Conservation (phyloP, 1,140 invertebrate species). For the Aplysia californica region DNA sequence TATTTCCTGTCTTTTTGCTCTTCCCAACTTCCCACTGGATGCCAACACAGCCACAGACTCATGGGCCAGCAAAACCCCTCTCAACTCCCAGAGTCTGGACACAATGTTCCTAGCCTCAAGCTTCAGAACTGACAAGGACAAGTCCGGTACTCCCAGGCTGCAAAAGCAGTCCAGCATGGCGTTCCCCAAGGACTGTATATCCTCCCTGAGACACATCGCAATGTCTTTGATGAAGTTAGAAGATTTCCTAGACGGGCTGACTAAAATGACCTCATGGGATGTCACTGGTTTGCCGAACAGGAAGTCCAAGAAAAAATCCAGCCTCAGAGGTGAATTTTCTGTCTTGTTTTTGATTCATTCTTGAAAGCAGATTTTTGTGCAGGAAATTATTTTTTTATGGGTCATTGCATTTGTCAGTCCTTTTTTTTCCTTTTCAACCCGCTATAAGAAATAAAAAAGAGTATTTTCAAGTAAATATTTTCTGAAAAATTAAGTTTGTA, state of each 20-base stretch:
- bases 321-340: conserved; percentile 50
- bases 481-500: too few species aligned
- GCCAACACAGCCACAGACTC: too few species aligned
- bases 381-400: neutral
- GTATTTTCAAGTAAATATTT: too few species aligned
- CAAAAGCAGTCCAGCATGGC: conserved; percentile 24
- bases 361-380: too few species aligned
- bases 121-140: conserved; percentile 13
- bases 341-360: neutral
- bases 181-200: conserved; percentile 40
- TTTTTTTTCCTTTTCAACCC: too few species aligned
- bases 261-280: conserved; percentile 53
- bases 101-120: conserved; percentile 37
- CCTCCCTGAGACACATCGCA: conserved; percentile 52
- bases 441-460: too few species aligned
- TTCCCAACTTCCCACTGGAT: too few species aligned
- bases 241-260: conserved; percentile 52
- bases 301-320: conserved; percentile 54
- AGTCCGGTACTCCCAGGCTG: conserved; percentile 5
- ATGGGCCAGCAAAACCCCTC: conserved; percentile 17
- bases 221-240: conserved; percentile 54
- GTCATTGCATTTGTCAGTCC: neutral
- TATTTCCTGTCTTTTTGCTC: too few species aligned
- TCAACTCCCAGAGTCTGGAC: conserved; percentile 47
- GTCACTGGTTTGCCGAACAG: conserved; percentile 49